Evolutionary conservation across 1,140 invertebrate genomes (phyloP), one percentile per base, ranked within the genome.

Genomic region (Micrasema minimum): DNA sequence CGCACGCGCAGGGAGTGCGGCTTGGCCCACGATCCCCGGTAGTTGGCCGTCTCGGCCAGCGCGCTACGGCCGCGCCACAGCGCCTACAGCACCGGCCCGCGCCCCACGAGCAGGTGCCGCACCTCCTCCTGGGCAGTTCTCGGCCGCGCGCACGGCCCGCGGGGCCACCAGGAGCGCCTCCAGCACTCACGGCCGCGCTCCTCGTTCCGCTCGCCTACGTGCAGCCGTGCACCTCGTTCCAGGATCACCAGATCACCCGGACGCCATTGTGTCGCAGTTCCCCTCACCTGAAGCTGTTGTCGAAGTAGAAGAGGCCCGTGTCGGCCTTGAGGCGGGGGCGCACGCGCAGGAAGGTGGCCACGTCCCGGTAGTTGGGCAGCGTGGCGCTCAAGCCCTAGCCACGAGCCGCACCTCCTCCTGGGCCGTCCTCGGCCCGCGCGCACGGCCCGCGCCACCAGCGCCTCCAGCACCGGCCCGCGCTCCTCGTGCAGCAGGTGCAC

Each of bases 401-500:
- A 99, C 93, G 2, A 99, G 84, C 37, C 98, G 87, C 0, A 99
- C 95, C 81, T 97, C 91, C 83, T 99, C 97, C 81, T n/a, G n/a
- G 98, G 96, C 0, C 95, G 97, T 4, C 95, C 93, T 85, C 99
- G 96, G 66, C 97, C 93, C 66, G 91, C 94, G 18, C 98, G 85
- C 69, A 99, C 92, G 0, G 97, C 98, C 79, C 97, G 86, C 0
- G 97, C 97, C 14, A 99, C 96, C 2, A 99, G 82, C 7, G 96
- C 92, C 84, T 99, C 98, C 14, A 99, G 82, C 2, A 99, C 97
- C 0, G 98, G 98, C 9, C 98, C 98, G 79, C 98, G 85, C 80
- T 99, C 98, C 81, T 99, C 98, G 80, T 99, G 98, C 12, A 99
- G 86, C 41, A 99, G 86, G 87, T 99, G 98, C 74, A 99, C 96